Percentiles rank a stretch among this genome's conserved stretches.
Evolutionary conservation across 1,140 invertebrate genomes (phyloP).

Genomic region (Lepeophtheirus salmonis): DNA sequence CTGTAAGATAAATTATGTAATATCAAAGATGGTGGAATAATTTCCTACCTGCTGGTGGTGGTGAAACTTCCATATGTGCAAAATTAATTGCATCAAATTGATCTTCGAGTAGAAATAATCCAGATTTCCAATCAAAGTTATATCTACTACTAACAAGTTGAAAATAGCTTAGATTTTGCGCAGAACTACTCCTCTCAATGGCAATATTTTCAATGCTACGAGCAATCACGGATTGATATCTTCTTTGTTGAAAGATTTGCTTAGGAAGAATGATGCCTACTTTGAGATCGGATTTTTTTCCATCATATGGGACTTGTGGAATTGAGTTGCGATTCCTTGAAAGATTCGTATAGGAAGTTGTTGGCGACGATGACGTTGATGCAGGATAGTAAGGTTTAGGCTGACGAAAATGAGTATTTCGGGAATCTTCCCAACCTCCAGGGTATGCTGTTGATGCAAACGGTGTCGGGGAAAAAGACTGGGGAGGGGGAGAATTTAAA

Average conservation of each 20-base stretch:
- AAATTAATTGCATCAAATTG: background rate
- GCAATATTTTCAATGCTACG: background rate
- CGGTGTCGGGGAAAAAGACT: too few relatives aligned
- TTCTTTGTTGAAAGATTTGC: background rate
- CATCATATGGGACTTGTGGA: too few relatives aligned
- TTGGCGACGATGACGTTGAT: too few relatives aligned
- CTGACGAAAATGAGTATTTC: too few relatives aligned
- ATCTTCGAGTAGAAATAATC: background rate
- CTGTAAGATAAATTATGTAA: too few relatives aligned
- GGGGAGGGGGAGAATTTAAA: too few relatives aligned
- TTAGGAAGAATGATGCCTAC: conserved; percentile 2
- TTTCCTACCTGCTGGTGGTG: background rate
- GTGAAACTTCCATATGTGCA: background rate
- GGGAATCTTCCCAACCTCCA: too few relatives aligned
- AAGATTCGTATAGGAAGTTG: too few relatives aligned
- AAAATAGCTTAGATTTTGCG: background rate
- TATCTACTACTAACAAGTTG: background rate
- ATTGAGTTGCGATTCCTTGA: too few relatives aligned
- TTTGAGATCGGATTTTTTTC: background rate
- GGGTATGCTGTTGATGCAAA: too few relatives aligned
- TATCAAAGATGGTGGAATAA: background rate
- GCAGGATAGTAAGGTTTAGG: too few relatives aligned
- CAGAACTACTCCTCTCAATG: background rate
- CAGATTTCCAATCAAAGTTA: background rate
- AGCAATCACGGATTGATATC: background rate